A percentile compares a stretch with the other conserved stretches of the same genome.
Evolutionary conservation across 2,113 vertebrate genomes (phyloP).

Genomic region (Kryptolebias marmoratus): DNA sequence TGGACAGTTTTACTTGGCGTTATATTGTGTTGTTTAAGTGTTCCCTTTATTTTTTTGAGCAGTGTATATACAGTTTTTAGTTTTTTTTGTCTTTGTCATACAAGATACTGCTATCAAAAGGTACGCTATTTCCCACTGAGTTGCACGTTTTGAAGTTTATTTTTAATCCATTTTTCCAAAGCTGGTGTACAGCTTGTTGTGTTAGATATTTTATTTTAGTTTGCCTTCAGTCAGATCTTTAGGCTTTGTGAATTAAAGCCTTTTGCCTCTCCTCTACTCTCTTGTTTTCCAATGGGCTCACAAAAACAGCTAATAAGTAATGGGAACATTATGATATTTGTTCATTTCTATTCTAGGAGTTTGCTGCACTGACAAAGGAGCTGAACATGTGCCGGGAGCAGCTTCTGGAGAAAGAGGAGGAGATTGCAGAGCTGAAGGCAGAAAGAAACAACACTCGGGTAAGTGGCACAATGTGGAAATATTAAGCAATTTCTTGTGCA

Average conservation of each 20-base stretch:
- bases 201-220: too few relatives aligned
- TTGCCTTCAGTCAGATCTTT: not conserved
- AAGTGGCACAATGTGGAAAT: constrained; percentile 49
- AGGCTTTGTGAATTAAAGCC: not conserved
- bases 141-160: too few relatives aligned
- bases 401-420: constrained; percentile 95
- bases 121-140: too few relatives aligned
- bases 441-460: constrained; percentile 97
- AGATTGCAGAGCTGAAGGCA: constrained; percentile 95
- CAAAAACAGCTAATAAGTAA: not conserved
- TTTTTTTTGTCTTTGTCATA: too few relatives aligned
- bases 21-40: too few relatives aligned
- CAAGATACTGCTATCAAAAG: too few relatives aligned
- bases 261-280: not conserved
- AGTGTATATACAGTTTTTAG: too few relatives aligned
- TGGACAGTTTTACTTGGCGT: too few relatives aligned
- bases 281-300: not conserved
- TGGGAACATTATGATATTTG: not conserved
- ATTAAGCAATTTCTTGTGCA: constrained; percentile 2
- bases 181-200: too few relatives aligned
- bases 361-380: constrained; percentile 95
- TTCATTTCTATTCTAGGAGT: constrained; percentile 83
- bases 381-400: constrained; percentile 94
- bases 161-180: too few relatives aligned
- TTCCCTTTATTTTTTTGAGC: too few relatives aligned